phyloP scores from a whole-genome alignment of 2,797 vertebrate species.

The Microctenopoma lineatum region DNA sequence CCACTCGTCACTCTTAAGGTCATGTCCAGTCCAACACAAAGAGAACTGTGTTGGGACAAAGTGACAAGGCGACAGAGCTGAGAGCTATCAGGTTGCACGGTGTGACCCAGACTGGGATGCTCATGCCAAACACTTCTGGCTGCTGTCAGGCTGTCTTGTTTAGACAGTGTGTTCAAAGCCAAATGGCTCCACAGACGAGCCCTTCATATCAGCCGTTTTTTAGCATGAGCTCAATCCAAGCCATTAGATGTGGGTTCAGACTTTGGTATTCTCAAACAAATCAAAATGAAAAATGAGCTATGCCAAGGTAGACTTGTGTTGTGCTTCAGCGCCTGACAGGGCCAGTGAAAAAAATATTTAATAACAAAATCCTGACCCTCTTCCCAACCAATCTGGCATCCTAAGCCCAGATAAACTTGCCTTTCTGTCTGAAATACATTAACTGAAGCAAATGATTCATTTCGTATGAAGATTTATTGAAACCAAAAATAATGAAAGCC shows the following conservation, averaged over 20 bases:
- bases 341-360: slow-evolving; percentile 50
- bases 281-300: slow-evolving; percentile 77
- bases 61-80: slow-evolving; percentile 52
- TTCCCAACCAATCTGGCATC: slow-evolving; percentile 43
- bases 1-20: slow-evolving; percentile 47
- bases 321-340: slow-evolving; percentile 46
- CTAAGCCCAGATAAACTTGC: slow-evolving; percentile 30
- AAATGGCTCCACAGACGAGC: slow-evolving; percentile 66
- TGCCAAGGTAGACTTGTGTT: slow-evolving; percentile 63
- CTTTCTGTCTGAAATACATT: slow-evolving; percentile 53
- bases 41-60: slow-evolving; percentile 51
- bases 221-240: slow-evolving; percentile 65
- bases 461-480: slow-evolving; percentile 47
- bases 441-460: slow-evolving; percentile 61
- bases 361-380: slow-evolving; percentile 36
- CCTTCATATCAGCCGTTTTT: slow-evolving; percentile 70
- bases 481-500: slow-evolving; percentile 41
- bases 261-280: slow-evolving; percentile 77
- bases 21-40: slow-evolving; percentile 54
- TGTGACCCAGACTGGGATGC: slow-evolving; percentile 65
- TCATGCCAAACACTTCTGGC: slow-evolving; percentile 75
- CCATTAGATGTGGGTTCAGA: slow-evolving; percentile 67
- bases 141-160: slow-evolving; percentile 78
- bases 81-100: slow-evolving; percentile 40
- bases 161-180: slow-evolving; percentile 74